Percentiles rank a stretch among this genome's conserved stretches.
phyloP scores from a whole-genome alignment of 2,888 invertebrate species.

The Sympetrum striolatum region DNA sequence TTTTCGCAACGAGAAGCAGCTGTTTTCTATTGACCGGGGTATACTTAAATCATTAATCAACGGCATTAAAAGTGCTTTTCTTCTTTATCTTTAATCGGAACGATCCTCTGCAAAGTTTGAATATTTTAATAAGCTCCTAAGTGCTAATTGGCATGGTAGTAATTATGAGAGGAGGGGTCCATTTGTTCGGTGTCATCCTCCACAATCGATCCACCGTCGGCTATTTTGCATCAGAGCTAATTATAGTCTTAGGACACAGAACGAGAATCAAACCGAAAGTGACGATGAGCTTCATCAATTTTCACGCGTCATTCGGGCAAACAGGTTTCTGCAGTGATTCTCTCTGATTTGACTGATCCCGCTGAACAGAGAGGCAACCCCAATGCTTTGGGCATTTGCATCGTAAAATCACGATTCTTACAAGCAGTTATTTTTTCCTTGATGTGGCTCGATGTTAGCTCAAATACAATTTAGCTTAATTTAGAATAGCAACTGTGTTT shows the following conservation, averaged over 20 bases:
- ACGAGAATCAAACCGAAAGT: conserved; percentile 1
- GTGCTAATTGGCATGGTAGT: not conserved
- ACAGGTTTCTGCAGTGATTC: conserved; percentile 2
- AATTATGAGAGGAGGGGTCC: not conserved
- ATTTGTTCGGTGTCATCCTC: not conserved
- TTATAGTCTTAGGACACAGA: conserved; percentile 17
- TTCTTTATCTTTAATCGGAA: not conserved
- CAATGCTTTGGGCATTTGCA: too few relatives aligned
- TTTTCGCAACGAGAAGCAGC: too few relatives aligned
- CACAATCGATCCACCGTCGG: not conserved
- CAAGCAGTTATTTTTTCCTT: too few relatives aligned
- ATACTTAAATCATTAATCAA: too few relatives aligned
- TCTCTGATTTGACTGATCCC: not conserved
- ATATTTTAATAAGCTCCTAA: not conserved
- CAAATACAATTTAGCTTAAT: too few relatives aligned
- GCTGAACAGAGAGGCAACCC: too few relatives aligned
- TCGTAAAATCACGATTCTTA: too few relatives aligned
- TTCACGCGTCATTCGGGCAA: conserved; percentile 2
- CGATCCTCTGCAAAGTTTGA: not conserved
- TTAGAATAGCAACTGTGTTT: too few relatives aligned
- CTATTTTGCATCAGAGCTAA: not conserved
- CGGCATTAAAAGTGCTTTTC: too few relatives aligned
- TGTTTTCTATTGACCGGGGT: too few relatives aligned
- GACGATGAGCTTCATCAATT: conserved; percentile 13
- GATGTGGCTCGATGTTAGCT: too few relatives aligned